These are phyloP conservation scores for Axea sp. DNA, from an alignment of 2,888 invertebrate genomes.

Conservation along the genomic window DNA sequence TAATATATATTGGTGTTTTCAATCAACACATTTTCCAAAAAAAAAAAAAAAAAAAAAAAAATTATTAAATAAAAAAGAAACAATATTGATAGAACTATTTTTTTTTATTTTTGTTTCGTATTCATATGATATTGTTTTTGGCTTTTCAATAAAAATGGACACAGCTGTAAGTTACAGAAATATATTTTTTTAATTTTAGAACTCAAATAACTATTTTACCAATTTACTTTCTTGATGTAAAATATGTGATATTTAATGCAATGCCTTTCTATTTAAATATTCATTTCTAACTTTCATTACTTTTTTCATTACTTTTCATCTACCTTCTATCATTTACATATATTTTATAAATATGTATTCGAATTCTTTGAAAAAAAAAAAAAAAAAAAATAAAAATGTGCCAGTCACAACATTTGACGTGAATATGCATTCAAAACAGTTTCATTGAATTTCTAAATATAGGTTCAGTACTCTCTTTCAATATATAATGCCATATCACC, in stretches of 20 bases:
- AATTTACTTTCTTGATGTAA: background rate
- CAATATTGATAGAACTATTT: too few species aligned
- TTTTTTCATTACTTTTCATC: conserved; percentile 33
- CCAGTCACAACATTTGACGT: conserved; percentile 18
- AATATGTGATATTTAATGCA: conserved; percentile 12
- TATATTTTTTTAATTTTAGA: conserved; percentile 5
- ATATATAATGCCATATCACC: background rate
- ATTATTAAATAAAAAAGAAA: too few species aligned
- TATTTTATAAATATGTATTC: conserved; percentile 34
- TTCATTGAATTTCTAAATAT: conserved; percentile 25
- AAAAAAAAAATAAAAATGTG: background rate
- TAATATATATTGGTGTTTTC: too few species aligned
- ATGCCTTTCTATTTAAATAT: conserved; percentile 17
- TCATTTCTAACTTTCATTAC: conserved; percentile 29
- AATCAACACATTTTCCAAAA: too few species aligned
- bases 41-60: conserved; percentile 16
- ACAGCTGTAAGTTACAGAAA: too few species aligned
- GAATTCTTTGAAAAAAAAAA: conserved; percentile 13
- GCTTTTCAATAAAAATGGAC: too few species aligned
- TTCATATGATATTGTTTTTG: too few species aligned
- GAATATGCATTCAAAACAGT: conserved; percentile 20
- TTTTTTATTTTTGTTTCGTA: too few species aligned
- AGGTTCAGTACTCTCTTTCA: background rate
- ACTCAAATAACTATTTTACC: conserved; percentile 5
- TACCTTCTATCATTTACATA: conserved; percentile 25